Percentiles rank a stretch among this genome's conserved stretches.
These are phyloP conservation scores for Oreochromis aureus DNA, from an alignment of 2,113 vertebrate species.

Conservation along the genomic window DNA sequence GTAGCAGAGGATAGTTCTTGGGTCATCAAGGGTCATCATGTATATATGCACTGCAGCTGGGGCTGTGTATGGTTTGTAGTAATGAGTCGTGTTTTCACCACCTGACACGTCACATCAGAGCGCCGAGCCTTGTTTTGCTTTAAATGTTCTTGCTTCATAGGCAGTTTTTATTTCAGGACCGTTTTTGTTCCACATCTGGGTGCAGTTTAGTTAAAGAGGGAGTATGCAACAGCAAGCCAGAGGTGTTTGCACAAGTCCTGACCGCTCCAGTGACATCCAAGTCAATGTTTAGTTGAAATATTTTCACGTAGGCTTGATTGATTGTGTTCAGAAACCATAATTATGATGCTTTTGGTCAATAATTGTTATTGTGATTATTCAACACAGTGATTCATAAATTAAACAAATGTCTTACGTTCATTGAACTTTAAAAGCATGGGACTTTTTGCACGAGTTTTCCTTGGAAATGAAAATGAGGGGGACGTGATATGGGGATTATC, in stretches of 20 bases:
- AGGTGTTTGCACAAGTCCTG: neutral
- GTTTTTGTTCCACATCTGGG: slow-evolving; percentile 19
- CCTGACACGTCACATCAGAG: neutral
- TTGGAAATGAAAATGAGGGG: neutral
- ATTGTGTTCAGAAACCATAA: neutral
- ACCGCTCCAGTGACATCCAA: neutral
- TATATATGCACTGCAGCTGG: neutral
- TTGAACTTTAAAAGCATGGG: neutral
- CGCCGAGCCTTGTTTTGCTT: neutral
- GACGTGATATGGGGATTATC: neutral
- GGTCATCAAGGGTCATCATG: neutral
- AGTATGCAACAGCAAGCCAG: neutral
- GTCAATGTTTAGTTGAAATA: neutral
- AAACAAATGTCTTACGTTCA: neutral
- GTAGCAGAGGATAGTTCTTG: neutral
- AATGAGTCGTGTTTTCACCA: neutral
- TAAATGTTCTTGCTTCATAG: neutral
- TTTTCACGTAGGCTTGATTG: neutral
- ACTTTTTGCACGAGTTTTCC: rapidly evolving
- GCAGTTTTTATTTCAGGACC: slow-evolving; percentile 9
- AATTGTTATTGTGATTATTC: neutral
- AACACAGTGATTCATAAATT: neutral
- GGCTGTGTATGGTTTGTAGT: neutral
- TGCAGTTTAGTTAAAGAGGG: slow-evolving; percentile 16
- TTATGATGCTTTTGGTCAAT: neutral